Evolutionary conservation across 2,113 vertebrate genomes (phyloP).

Genomic region (Macroglossus sobrinus): DNA sequence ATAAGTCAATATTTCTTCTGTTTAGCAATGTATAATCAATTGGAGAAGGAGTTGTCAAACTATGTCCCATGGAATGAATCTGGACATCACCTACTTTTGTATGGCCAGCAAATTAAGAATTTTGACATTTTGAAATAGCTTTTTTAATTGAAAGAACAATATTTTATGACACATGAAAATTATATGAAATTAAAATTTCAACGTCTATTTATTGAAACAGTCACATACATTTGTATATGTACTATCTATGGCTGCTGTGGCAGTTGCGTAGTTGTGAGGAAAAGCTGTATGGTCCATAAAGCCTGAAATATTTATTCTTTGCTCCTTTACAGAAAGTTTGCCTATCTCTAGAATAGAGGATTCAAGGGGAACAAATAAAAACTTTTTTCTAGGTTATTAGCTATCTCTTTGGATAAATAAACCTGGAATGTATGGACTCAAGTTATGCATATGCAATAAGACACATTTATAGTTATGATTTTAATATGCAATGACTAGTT

Average conservation of each 20-base stretch:
- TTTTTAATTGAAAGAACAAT: background rate
- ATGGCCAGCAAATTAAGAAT: background rate
- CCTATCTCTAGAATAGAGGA: background rate
- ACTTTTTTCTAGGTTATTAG: background rate
- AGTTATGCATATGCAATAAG: background rate
- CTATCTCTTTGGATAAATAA: background rate
- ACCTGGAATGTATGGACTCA: background rate
- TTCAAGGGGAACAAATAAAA: background rate
- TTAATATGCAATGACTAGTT: background rate
- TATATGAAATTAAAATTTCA: background rate
- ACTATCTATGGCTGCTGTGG: background rate
- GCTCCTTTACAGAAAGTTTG: background rate
- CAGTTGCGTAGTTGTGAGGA: background rate
- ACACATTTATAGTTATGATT: background rate
- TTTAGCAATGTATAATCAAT: background rate
- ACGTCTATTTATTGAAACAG: background rate
- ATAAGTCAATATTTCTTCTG: background rate
- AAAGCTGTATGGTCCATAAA: background rate
- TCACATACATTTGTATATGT: background rate
- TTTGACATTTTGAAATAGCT: background rate
- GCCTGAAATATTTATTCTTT: background rate
- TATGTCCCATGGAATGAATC: background rate
- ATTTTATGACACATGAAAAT: constrained; percentile 14
- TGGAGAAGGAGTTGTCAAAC: background rate
- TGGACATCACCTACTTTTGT: background rate